phyloP scores from a whole-genome alignment of 2,888 invertebrate species.

The Trissoscelio sp. region DNA sequence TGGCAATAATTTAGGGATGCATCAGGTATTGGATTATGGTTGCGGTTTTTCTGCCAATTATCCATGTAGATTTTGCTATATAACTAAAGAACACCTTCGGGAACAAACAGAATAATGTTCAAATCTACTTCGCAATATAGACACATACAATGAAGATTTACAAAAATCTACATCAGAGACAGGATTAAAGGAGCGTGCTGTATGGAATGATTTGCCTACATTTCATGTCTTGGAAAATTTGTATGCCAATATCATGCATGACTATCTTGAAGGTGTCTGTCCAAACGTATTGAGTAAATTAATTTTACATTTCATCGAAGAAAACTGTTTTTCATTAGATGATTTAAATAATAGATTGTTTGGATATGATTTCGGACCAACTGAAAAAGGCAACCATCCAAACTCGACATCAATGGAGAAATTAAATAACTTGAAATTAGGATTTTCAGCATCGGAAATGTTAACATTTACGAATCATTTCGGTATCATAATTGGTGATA shows the following conservation, averaged over 20 bases:
- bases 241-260: constrained; percentile 33
- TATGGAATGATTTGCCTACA: constrained; percentile 36
- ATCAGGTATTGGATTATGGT: constrained; percentile 38
- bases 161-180: constrained; percentile 29
- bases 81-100: constrained; percentile 7
- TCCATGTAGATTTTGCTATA: constrained; percentile 24
- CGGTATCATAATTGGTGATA: constrained; percentile 29
- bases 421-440: constrained; percentile 24
- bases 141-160: constrained; percentile 5
- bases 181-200: constrained; percentile 25
- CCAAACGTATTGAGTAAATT: constrained; percentile 33
- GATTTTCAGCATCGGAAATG: constrained; percentile 39
- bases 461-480: constrained; percentile 36
- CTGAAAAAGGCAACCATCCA: constrained; percentile 19
- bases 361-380: constrained; percentile 22
- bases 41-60: constrained; percentile 23
- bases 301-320: constrained; percentile 14
- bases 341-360: constrained; percentile 18
- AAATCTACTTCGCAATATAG: not conserved
- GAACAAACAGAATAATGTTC: constrained; percentile 7
- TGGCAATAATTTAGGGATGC: constrained; percentile 45
- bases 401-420: constrained; percentile 27
- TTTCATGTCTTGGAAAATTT: constrained; percentile 33
- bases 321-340: constrained; percentile 24
- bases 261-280: constrained; percentile 30